Base-by-base conservation (phyloP, 2,888 invertebrate species). In the Ochlodes sylvanus region DNA sequence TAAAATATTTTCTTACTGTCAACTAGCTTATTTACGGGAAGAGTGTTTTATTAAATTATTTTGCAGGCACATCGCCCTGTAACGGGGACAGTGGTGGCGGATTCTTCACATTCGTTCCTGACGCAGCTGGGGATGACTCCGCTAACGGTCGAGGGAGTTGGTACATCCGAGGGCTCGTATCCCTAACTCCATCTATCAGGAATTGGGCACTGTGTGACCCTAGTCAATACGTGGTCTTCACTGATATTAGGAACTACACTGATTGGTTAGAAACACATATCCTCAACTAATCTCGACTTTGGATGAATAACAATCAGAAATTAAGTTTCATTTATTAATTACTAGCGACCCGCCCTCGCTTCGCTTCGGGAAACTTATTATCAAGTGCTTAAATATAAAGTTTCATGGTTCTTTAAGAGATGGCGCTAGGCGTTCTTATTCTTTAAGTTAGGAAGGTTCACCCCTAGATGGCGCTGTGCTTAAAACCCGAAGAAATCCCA, bases 71-170 rank as follows among this genome's bases (percentile, higher is more conserved):
- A 3, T 91, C 91, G 64, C 89, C 90, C 5, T 94, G 94, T 71
- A 92, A 92, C 52, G 94, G 93, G 0, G 93, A 93, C 72, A 93
- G 93, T 66, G 94, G 94, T 1, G 91, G 93, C 54, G 94, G 92
- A 0, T 83, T 93, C 67, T 72, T 84, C 19, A 79, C 94, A 7
- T 84, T 85, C 66, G 74, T 81, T 0, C 83, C 83, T 2, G 82
- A 84, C 21, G 61, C 68, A 7, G n/a, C 73, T 0, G 73, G 74
- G 0, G 72, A 73, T 6, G 50, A 54, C 0, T 63, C 73, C 9
- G 14, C 69, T 1, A 73, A 74, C 14, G 70, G 75, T 1, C 63
- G 75, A 0, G 86, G 85, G 0, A 70, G 83, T 1, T 87, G 82
- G 80, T 76, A 83, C 52, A 64, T 85, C 3, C 75, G 79, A 7